phyloP scores from a whole-genome alignment of 2,888 invertebrate genomes.

The Seladonia tumulorum region DNA sequence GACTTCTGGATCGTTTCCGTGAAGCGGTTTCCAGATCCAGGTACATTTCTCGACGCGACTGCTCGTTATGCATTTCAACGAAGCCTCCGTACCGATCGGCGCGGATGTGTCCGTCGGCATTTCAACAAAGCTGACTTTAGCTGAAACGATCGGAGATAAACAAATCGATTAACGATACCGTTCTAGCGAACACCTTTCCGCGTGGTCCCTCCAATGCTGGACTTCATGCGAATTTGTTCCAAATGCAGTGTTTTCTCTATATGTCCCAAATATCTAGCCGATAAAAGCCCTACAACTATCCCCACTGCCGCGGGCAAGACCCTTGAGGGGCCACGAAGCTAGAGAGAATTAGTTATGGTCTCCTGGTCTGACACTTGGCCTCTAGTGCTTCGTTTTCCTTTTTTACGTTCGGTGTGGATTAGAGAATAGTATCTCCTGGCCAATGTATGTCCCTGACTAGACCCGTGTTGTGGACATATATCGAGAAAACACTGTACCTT shows the following conservation, averaged over 20 bases:
- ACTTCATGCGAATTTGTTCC: not conserved
- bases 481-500: not conserved
- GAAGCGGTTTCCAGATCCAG: slow-evolving; percentile 79
- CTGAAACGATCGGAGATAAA: slow-evolving; percentile 61
- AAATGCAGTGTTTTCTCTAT: not conserved
- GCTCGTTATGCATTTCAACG: slow-evolving; percentile 79
- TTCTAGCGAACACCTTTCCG: not conserved
- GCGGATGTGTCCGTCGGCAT: slow-evolving; percentile 77
- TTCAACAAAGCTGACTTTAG: slow-evolving; percentile 80
- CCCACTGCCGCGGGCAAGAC: too few relatives aligned
- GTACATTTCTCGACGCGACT: slow-evolving; percentile 80
- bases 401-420: too few relatives aligned
- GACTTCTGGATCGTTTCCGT: slow-evolving; percentile 70
- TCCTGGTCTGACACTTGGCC: too few relatives aligned
- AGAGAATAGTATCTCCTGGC: too few relatives aligned
- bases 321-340: too few relatives aligned
- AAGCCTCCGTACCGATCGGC: slow-evolving; percentile 75
- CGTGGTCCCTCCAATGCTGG: not conserved
- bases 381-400: too few relatives aligned
- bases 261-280: not conserved
- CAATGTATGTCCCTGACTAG: too few relatives aligned
- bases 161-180: slow-evolving; percentile 14
- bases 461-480: too few relatives aligned
- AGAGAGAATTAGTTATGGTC: too few relatives aligned
- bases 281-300: too few relatives aligned